Evolutionary conservation across 2,113 vertebrate genomes (phyloP).

Genomic region (Kobus ellipsiprymnus): DNA sequence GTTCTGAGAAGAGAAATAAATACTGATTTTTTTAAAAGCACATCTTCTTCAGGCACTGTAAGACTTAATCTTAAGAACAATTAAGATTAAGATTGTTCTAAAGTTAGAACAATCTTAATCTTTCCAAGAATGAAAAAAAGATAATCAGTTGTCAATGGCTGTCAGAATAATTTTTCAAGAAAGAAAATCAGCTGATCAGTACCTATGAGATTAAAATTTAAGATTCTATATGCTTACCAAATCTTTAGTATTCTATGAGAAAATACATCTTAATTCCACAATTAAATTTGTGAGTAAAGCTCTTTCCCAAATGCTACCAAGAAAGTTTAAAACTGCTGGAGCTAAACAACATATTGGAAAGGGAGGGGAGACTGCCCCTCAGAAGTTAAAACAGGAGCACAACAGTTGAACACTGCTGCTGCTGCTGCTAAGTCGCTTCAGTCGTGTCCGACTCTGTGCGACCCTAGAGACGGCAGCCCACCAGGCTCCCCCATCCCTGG

Average conservation of each 20-base stretch:
- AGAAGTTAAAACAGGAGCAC: background rate
- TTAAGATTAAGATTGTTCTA: background rate
- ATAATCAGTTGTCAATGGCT: background rate
- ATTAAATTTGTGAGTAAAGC: background rate
- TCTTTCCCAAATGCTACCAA: background rate
- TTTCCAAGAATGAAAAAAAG: conserved; percentile 17
- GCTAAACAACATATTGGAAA: background rate
- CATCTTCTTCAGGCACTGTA: background rate
- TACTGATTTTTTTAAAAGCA: background rate
- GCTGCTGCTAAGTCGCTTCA: no score
- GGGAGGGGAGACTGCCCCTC: background rate
- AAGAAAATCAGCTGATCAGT: background rate
- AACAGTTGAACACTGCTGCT: fast-evolving
- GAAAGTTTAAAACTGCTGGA: background rate
- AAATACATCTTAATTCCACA: background rate
- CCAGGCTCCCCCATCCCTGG: no score
- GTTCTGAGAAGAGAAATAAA: background rate
- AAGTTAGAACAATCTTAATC: background rate
- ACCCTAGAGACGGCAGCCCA: no score
- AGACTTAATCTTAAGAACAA: background rate
- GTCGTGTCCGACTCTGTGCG: no score
- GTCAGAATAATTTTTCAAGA: conserved; percentile 7
- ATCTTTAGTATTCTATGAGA: background rate
- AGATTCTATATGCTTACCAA: background rate
- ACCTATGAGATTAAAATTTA: background rate